These are phyloP conservation scores for Orthonychiurus folsomi DNA, from an alignment of 2,888 invertebrate genomes.

Conservation along the genomic window DNA sequence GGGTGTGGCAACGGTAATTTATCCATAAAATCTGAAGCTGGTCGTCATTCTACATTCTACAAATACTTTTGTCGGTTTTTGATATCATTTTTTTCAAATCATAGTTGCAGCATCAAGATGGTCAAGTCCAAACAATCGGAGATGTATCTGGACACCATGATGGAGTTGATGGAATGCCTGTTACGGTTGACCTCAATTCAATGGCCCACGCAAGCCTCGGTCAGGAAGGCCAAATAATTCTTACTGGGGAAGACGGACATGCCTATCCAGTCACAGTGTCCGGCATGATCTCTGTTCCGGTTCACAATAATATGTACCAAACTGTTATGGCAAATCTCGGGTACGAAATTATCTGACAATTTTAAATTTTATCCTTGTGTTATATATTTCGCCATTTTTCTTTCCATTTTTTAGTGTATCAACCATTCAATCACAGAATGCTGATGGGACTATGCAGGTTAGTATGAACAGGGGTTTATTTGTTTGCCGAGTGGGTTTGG, in stretches of 20 bases:
- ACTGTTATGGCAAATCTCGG: slow-evolving; percentile 86
- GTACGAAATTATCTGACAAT: no score
- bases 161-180: slow-evolving; percentile 51
- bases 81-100: slow-evolving; percentile 7
- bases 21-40: no score
- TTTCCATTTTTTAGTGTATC: no score
- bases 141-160: slow-evolving; percentile 50
- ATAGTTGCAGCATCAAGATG: slow-evolving; percentile 33
- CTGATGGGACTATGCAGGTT: slow-evolving; percentile 37
- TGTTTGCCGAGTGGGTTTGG: no score
- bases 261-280: slow-evolving; percentile 75
- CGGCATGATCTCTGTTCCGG: slow-evolving; percentile 91
- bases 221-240: slow-evolving; percentile 87
- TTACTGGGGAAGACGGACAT: slow-evolving; percentile 90
- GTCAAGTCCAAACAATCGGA: neutral
- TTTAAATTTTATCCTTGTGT: no score
- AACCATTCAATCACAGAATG: slow-evolving; percentile 53
- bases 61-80: neutral
- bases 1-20: slow-evolving; percentile 58
- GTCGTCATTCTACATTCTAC: neutral
- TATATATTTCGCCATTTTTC: no score
- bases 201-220: slow-evolving; percentile 83
- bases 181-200: slow-evolving; percentile 72
- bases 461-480: neutral
- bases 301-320: slow-evolving; percentile 91